Percentiles rank a stretch among this genome's conserved stretches.
Conservation (phyloP, 2,113 vertebrate genomes). For the Anhinga anhinga region DNA sequence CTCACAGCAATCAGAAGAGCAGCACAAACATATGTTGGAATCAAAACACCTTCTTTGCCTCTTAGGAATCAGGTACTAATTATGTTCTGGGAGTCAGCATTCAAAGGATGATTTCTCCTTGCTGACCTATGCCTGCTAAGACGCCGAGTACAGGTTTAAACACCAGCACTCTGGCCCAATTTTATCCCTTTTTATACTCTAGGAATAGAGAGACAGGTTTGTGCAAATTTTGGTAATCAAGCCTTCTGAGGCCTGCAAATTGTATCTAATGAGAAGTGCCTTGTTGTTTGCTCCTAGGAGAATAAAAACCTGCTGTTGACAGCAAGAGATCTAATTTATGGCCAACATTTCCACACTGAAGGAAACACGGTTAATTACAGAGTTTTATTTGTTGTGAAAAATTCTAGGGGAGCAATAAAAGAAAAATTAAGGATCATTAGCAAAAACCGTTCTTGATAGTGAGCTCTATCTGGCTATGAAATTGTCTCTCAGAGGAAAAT, state of each 20-base stretch:
- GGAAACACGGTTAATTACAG: neutral
- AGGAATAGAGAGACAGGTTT: neutral
- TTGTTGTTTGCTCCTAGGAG: neutral
- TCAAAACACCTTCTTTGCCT: neutral
- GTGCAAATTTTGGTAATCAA: neutral
- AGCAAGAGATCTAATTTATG: neutral
- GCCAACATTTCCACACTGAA: neutral
- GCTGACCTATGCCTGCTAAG: neutral
- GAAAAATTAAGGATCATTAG: slow-evolving; percentile 14
- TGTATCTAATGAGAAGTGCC: neutral
- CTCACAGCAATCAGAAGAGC: slow-evolving; percentile 17
- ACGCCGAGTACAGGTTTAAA: neutral
- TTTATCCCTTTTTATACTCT: neutral
- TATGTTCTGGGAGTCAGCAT: neutral
- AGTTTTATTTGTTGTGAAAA: slow-evolving; percentile 21
- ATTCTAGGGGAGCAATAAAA: neutral
- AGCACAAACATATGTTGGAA: neutral
- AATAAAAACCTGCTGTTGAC: slow-evolving; percentile 15
- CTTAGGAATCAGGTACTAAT: neutral
- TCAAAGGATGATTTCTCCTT: slow-evolving; percentile 2
- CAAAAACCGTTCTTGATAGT: neutral
- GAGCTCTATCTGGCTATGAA: neutral
- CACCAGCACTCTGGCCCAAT: neutral
- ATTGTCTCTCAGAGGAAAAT: neutral
- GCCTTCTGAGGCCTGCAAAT: neutral